Evolutionary conservation across 1,140 invertebrate genomes (phyloP).

Genomic region (Camponotus pennsylvanicus): DNA sequence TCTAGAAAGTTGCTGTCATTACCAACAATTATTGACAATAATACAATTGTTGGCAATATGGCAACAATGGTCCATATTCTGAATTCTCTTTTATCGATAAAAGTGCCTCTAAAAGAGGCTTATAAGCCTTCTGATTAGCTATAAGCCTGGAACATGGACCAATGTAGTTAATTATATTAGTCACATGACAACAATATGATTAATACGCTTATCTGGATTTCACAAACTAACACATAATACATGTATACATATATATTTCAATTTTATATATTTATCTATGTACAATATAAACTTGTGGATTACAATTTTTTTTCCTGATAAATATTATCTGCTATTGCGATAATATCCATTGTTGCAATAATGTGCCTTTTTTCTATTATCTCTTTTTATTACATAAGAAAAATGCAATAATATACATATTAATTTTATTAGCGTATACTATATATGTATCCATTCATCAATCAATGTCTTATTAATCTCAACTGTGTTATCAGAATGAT

Average conservation of each 20-base stretch:
- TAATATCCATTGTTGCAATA: background rate
- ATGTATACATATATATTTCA: background rate
- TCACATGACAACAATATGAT: no score
- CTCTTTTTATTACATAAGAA: background rate
- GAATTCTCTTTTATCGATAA: no score
- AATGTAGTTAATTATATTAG: no score
- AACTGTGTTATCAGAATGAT: constrained; percentile 19
- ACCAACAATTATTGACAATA: no score
- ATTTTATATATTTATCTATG: background rate
- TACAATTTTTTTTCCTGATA: background rate
- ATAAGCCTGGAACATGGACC: no score
- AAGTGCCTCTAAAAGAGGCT: no score
- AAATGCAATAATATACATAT: background rate
- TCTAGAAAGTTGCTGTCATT: no score
- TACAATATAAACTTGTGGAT: background rate
- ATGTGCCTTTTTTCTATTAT: background rate
- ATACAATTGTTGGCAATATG: no score
- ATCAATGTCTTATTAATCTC: constrained; percentile 4
- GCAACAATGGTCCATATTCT: no score
- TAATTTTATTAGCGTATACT: background rate
- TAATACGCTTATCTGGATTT: no score
- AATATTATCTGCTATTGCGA: background rate
- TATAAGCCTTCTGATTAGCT: no score
- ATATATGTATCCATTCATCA: background rate
- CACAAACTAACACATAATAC: background rate